Evolutionary conservation across 2,797 vertebrate genomes (phyloP), one percentile per base, ranked within the genome.

Genomic region (Amblyopsis hoosieri): DNA sequence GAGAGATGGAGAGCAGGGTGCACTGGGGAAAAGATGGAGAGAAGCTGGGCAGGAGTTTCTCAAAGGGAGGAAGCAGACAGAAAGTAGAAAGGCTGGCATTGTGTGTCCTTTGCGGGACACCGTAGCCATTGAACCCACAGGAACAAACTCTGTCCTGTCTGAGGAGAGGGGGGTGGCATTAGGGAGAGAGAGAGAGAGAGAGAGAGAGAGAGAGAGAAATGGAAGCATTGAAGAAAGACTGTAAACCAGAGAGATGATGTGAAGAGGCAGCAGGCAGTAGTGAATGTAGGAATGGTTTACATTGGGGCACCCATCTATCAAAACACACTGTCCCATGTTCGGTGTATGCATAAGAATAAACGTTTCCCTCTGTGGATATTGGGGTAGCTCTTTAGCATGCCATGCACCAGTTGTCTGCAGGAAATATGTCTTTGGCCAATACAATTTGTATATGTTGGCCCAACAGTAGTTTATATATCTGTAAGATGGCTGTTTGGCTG

Each of bases 111-210:
- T 58, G 54, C 53, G 72, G 78, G 72, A 71, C 83, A 63, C 76
- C 31, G 49, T 69, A 78, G 68, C 75, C 76, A 65, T 82, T 78
- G 82, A 85, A 73, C 66, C 83, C 67, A 19, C 10, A 53, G 62
- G 79, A 90, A 91, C 92, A 93, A 91, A 89, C 83, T 53, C 15
- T 59, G 78, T 76, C 77, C 90, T 93, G 87, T 91, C 14, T 55
- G 72, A 67, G 51, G 62, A 31, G 57, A 19, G 60, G 33, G 53
- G 52, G 66, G 52, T 57, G 67, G 49, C 31, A 58, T 12, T 50
- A 49, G n/a, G 11, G 29, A 74, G 62, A 64, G 45, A 46, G 56
- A 59, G 14, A 49, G 51, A 69, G 64, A 45, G 23, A 29, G 45
- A 1, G 11, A 10, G 2, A 23, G 15, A 11, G 17, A 55, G 45